Base-by-base conservation (phyloP, 2,797 vertebrate genomes). In the Tangara arthus region DNA sequence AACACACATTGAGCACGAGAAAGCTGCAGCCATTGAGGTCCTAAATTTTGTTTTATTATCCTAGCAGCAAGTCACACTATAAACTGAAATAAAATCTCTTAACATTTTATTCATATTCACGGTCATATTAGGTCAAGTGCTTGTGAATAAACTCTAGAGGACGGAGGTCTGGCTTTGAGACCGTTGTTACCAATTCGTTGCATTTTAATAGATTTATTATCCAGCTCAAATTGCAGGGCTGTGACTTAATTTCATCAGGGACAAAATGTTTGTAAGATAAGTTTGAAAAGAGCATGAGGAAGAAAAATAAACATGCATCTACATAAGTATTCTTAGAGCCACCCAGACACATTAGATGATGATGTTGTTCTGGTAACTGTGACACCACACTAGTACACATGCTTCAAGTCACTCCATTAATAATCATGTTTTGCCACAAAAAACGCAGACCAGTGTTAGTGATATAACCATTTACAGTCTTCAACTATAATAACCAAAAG, bases 181-280 rank as follows among this genome's bases (percentile, higher is more conserved):
- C 37, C 3, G 0, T 32, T 73, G 28, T 87, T 90, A 77, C 59
- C 53, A 84, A 16, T 5, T 69, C 55, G 59, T 56, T 79, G 49
- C 28, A 57, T 72, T 93, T 87, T 90, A 93, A 88, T 28, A 84
- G 79, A 91, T 70, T 49, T 69, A 83, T 82, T 86, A 84, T 79
- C 91, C 63, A 52, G 59, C 41, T 87, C 52, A 82, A 93, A 81
- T 37, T 87, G 55, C 47, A 69, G 47, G 91, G 27, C 30, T 63
- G 17, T 63, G 49, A 84, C 59, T 89, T 82, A 57, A 87, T 71
- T 92, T 79, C 41, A 87, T 39, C 63, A 66, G 70, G 56, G 59
- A 85, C n/a, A 94, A 82, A 72, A 42, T 15, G 20, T 77, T 61
- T 79, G 20, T 69, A 90, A 78, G 46, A 1, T 52, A 94, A 82